Evolutionary conservation across 2,113 vertebrate species (phyloP).

Genomic region (Pagrus major): DNA sequence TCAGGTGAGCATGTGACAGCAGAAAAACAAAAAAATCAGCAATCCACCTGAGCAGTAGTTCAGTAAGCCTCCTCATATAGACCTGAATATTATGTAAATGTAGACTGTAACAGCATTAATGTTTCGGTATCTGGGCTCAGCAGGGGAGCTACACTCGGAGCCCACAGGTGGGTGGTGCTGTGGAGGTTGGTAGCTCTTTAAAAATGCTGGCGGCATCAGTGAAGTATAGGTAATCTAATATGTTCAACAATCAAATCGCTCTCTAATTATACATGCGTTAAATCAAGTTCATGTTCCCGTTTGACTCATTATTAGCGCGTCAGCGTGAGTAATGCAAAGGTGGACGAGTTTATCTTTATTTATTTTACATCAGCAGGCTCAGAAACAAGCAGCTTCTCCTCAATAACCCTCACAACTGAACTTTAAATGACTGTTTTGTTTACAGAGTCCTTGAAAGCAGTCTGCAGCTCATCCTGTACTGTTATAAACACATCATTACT

Average conservation of each 20-base stretch:
- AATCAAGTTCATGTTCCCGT: not conserved
- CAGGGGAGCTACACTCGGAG: not conserved
- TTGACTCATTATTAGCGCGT: not conserved
- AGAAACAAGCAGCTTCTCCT: not conserved
- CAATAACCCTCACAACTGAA: rapidly evolving
- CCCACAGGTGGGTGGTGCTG: not conserved
- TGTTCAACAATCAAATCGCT: not conserved
- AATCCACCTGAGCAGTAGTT: too few species aligned
- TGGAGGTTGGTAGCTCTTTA: not conserved
- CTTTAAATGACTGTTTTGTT: not conserved
- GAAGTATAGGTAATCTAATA: not conserved
- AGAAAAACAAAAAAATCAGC: too few species aligned
- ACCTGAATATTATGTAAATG: not conserved
- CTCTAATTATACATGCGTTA: not conserved
- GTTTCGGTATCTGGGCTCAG: not conserved
- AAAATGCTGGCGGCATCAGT: not conserved
- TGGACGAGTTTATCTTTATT: not conserved
- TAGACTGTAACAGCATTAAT: not conserved
- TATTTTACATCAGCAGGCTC: not conserved
- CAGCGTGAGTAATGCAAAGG: not conserved
- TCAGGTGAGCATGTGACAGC: not conserved
- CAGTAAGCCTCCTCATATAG: not conserved
- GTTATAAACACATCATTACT: not conserved
- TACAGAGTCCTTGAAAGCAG: not conserved
- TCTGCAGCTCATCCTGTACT: too few species aligned